Conservation (phyloP, 2,797 vertebrate genomes). For the Pangasius krempfi region DNA sequence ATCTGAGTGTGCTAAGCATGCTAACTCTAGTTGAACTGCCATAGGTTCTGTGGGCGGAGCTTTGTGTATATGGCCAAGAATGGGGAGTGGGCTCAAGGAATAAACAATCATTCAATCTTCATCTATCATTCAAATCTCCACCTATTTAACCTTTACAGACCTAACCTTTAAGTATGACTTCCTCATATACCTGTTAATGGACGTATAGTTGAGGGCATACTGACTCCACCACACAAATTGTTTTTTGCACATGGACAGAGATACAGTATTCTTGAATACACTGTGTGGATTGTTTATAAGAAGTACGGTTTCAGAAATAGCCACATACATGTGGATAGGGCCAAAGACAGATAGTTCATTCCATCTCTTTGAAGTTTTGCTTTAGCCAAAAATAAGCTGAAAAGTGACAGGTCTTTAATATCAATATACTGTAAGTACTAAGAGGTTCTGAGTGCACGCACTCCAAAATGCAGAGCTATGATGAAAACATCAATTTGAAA, state of each 20-base stretch:
- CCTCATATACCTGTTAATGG: neutral
- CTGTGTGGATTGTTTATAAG: neutral
- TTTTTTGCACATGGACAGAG: neutral
- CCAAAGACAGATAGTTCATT: neutral
- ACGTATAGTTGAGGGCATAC: neutral
- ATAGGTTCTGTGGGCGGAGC: neutral
- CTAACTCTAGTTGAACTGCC: neutral
- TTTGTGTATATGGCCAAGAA: neutral
- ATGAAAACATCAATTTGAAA: slow-evolving; percentile 33
- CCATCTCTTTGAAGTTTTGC: neutral
- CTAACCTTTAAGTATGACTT: slow-evolving; percentile 4
- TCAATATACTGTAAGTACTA: neutral
- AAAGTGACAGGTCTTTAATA: slow-evolving; percentile 23
- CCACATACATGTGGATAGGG: neutral
- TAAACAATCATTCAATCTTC: neutral
- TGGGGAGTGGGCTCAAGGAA: neutral
- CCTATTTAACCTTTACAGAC: neutral
- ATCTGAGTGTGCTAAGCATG: neutral
- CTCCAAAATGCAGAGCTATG: neutral
- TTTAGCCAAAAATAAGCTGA: neutral
- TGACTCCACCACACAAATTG: neutral
- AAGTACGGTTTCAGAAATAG: neutral
- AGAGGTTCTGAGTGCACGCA: neutral
- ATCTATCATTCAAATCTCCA: neutral
- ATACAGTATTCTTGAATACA: neutral